phyloP scores from a whole-genome alignment of 2,797 vertebrate genomes.

The Odontamblyopus rebecca region DNA sequence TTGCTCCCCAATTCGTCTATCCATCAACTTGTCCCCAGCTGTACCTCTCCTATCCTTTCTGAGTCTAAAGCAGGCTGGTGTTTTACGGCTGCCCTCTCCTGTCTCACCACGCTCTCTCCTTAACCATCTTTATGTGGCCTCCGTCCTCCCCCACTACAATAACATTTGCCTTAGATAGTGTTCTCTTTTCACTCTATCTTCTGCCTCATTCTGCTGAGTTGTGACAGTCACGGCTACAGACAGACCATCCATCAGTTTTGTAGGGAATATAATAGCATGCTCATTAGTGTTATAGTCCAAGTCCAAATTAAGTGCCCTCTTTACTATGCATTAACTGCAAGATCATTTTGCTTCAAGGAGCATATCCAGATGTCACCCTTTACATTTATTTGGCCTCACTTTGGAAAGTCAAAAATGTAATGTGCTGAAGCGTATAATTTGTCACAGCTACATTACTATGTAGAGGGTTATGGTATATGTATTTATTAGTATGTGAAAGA shows the following conservation, averaged over 20 bases:
- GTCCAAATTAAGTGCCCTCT: slow-evolving; percentile 5
- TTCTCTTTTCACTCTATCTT: not conserved
- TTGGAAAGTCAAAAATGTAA: slow-evolving; percentile 2
- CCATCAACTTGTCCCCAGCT: slow-evolving; percentile 48
- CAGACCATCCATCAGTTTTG: slow-evolving; percentile 6
- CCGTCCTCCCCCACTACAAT: not conserved
- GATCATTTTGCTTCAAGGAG: slow-evolving; percentile 6
- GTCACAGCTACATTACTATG: not conserved
- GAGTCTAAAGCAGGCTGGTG: slow-evolving; percentile 34
- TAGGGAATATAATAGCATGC: slow-evolving; percentile 16
- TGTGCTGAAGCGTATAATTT: not conserved
- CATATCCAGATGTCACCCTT: not conserved
- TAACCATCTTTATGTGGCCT: slow-evolving; percentile 17
- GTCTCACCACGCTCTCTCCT: slow-evolving; percentile 22
- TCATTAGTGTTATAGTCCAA: slow-evolving; percentile 22
- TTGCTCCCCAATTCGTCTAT: slow-evolving; percentile 37
- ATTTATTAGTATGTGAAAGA: not conserved
- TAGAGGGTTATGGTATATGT: not conserved
- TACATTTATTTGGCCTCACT: not conserved
- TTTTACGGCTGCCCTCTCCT: slow-evolving; percentile 49
- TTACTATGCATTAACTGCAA: not conserved
- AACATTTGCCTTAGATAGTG: slow-evolving; percentile 4
- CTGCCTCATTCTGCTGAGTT: not conserved
- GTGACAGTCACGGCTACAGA: slow-evolving; percentile 15
- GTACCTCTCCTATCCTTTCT: slow-evolving; percentile 42